Percentiles rank a stretch among this genome's conserved stretches.
Conservation (phyloP, 2,888 invertebrate species). For the Lomographa bimaculata region DNA sequence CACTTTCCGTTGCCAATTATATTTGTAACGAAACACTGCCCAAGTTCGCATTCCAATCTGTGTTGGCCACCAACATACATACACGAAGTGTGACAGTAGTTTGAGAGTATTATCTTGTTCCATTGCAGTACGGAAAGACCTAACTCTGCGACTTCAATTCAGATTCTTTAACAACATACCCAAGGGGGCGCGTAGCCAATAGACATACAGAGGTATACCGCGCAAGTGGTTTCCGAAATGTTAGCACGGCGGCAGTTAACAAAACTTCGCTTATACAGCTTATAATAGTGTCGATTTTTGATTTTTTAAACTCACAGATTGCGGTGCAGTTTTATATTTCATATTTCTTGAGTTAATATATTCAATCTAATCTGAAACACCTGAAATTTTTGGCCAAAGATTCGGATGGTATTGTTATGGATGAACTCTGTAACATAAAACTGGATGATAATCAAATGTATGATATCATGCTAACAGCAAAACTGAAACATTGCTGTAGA, state of each 20-base stretch:
- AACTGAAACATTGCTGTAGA: too few species aligned
- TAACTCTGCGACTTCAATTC: conserved; percentile 97
- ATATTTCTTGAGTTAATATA: too few species aligned
- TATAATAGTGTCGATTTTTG: conserved; percentile 61
- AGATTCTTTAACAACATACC: conserved; percentile 97
- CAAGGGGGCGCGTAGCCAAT: conserved; percentile 94
- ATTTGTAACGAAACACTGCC: conserved; percentile 31
- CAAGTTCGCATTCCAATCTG: conserved; percentile 36
- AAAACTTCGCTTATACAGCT: conserved; percentile 76
- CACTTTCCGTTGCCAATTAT: neutral
- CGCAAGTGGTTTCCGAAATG: conserved; percentile 50
- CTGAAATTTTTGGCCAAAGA: too few species aligned
- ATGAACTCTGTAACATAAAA: too few species aligned
- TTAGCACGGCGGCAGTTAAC: conserved; percentile 73
- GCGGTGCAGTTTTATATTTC: conserved; percentile 67
- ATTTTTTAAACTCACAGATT: conserved; percentile 59
- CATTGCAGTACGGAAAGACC: conserved; percentile 97
- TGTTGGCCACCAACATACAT: conserved; percentile 28
- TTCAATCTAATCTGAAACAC: too few species aligned
- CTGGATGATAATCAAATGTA: too few species aligned
- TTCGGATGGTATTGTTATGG: too few species aligned
- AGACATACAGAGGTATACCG: conserved; percentile 75
- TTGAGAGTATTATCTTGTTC: conserved; percentile 76
- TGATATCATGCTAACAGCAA: too few species aligned
- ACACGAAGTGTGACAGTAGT: conserved; percentile 46